Evolutionary conservation across 2,797 vertebrate genomes (phyloP).

Genomic region (Dallia pectoralis): DNA sequence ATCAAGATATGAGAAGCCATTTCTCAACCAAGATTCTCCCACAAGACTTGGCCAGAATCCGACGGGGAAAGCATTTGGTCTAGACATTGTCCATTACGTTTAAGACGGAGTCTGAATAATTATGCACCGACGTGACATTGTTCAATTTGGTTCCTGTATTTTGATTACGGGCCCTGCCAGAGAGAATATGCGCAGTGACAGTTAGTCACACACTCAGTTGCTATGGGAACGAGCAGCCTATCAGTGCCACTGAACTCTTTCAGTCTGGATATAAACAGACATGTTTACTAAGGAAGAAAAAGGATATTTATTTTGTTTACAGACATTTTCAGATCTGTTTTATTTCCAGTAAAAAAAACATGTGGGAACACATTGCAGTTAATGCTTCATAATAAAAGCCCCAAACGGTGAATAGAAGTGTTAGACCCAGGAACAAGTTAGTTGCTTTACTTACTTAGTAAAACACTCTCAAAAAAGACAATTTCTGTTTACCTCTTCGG

Average conservation of each 20-base stretch:
- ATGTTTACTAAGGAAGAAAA: neutral
- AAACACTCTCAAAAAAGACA: neutral
- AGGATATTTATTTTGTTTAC: neutral
- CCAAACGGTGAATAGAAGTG: neutral
- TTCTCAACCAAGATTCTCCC: neutral
- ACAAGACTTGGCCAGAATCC: conserved; percentile 15
- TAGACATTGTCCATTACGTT: neutral
- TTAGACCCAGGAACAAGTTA: neutral
- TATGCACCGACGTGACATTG: conserved; percentile 20
- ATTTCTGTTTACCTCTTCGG: neutral
- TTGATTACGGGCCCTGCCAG: conserved; percentile 36
- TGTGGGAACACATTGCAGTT: neutral
- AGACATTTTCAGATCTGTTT: neutral
- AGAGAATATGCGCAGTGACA: conserved; percentile 18
- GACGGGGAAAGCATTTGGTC: conserved; percentile 23
- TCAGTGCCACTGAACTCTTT: conserved; percentile 19
- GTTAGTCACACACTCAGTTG: conserved; percentile 39
- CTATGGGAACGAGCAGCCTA: conserved; percentile 60
- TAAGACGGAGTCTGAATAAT: conserved; percentile 12
- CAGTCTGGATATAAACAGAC: neutral
- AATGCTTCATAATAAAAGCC: neutral
- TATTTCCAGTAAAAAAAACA: neutral
- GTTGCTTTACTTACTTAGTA: neutral
- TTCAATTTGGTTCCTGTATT: conserved; percentile 23
- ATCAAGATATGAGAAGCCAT: neutral